Base-by-base conservation (phyloP, 1,140 invertebrate genomes). In the Oncopeltus fasciatus region DNA sequence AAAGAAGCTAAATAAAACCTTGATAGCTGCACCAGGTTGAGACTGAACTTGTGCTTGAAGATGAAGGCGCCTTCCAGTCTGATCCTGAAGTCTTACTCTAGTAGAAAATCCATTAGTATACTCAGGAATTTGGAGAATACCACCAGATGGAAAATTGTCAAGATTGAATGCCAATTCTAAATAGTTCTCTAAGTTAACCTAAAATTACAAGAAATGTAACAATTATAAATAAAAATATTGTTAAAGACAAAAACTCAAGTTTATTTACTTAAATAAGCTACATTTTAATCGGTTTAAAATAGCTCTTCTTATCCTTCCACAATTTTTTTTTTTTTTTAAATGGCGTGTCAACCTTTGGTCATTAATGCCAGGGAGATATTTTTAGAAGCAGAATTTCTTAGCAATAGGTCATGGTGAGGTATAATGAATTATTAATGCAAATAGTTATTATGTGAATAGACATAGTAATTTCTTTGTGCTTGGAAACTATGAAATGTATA, bases 71-170 rank as follows among this genome's bases (percentile, higher is more conserved):
- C 92, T 75, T 9, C 83, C 80, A 2, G 79, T 73, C 2, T 75
- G 76, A 72, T 96, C 94, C 26, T 83, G 78, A 24, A 92, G 67
- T 67, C 80, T 77, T 5, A 91, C 68, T 62, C 72, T 70, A 18
- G 73, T 70, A 0, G 73, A 73, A 59, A 76, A 81, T n/a, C 76
- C 77, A 28, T 65, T 69, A 24, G 70, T 76, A 44, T 73, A 73
- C 24, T 76, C 72, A 47, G 76, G 67, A 29, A 76, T 71, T 56
- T 62, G 69, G 59, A 88, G 72, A 3, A 77, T 78, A 60, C 83
- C 83, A 20, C 81, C 83, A 21, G 81, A 78, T 16, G 83, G 80
- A 74, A 92, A 95, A 61, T 90, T 90, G 69, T 96, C 92, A 57
- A 93, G 71, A 43, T 82, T 80, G 49, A 95, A 79, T 59, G 76